Percentiles rank a stretch among this genome's conserved stretches.
phyloP scores from a whole-genome alignment of 2,113 vertebrate species.

The Oreotragus oreotragus region DNA sequence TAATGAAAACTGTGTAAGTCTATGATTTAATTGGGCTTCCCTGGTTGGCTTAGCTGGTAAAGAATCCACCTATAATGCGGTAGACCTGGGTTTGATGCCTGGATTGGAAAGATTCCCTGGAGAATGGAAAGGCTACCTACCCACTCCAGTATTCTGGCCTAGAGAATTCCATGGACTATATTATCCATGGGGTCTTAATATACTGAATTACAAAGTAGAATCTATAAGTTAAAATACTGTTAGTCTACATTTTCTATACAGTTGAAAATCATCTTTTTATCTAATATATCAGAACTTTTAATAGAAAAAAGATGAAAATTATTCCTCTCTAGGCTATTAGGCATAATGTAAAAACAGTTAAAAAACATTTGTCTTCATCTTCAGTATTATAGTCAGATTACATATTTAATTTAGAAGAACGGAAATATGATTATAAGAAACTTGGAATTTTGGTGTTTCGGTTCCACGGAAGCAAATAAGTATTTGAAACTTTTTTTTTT shows the following conservation, averaged over 20 bases:
- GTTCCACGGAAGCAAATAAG: background rate
- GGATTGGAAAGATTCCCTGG: background rate
- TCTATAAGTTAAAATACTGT: background rate
- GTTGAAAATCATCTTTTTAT: constrained; percentile 3
- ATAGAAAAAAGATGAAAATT: background rate
- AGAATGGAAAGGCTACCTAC: background rate
- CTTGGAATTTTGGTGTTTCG: background rate
- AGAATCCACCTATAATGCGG: accelerated
- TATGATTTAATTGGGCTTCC: background rate
- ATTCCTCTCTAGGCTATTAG: background rate
- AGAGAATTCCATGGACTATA: background rate
- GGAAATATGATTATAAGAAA: constrained; percentile 15
- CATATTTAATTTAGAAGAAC: background rate
- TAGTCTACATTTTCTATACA: background rate
- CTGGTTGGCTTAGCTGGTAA: background rate
- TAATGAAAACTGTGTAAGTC: background rate
- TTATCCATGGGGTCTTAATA: background rate
- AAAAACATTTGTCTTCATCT: background rate
- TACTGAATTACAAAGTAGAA: background rate
- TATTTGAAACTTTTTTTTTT: constrained; percentile 19
- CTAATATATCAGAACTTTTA: background rate
- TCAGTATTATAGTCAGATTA: background rate
- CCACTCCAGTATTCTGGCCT: background rate
- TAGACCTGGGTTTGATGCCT: background rate
- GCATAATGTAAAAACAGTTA: background rate